phyloP scores from a whole-genome alignment of 2,113 vertebrate genomes.

The Colistium nudipinnis region DNA sequence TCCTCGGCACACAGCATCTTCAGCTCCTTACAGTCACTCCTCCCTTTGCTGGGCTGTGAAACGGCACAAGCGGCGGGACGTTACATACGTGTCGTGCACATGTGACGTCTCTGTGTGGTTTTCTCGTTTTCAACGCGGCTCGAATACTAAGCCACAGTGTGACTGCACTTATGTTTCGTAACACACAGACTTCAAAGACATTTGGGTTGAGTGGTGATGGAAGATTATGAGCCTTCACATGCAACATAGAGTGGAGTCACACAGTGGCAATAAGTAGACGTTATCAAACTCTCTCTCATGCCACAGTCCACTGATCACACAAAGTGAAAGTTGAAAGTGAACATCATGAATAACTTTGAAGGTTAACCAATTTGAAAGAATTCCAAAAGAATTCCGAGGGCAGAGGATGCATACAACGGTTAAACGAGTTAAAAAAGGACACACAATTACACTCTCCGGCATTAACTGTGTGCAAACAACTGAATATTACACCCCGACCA shows the following conservation, averaged over 20 bases:
- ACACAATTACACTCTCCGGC: background rate
- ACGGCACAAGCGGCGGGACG: constrained; percentile 31
- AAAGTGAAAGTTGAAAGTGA: too few relatives aligned
- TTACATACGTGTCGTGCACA: constrained; percentile 6
- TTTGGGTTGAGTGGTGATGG: too few relatives aligned
- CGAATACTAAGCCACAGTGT: background rate
- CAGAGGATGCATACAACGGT: too few relatives aligned
- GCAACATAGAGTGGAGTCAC: too few relatives aligned
- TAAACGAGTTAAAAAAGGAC: constrained; percentile 1
- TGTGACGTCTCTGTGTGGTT: background rate
- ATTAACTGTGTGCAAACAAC: background rate
- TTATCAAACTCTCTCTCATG: too few relatives aligned
- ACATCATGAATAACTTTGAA: too few relatives aligned
- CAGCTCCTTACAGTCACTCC: constrained; percentile 90
- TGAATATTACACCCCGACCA: background rate
- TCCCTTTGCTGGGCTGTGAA: constrained; percentile 90
- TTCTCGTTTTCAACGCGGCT: background rate
- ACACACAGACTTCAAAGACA: too few relatives aligned
- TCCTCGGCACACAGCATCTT: constrained; percentile 95
- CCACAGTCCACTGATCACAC: too few relatives aligned
- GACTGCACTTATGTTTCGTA: background rate
- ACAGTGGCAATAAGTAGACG: too few relatives aligned
- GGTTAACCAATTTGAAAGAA: too few relatives aligned
- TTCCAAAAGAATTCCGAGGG: too few relatives aligned
- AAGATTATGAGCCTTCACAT: too few relatives aligned